Base-by-base conservation (phyloP, 2,797 vertebrate genomes). In the Holocentrus rufus region DNA sequence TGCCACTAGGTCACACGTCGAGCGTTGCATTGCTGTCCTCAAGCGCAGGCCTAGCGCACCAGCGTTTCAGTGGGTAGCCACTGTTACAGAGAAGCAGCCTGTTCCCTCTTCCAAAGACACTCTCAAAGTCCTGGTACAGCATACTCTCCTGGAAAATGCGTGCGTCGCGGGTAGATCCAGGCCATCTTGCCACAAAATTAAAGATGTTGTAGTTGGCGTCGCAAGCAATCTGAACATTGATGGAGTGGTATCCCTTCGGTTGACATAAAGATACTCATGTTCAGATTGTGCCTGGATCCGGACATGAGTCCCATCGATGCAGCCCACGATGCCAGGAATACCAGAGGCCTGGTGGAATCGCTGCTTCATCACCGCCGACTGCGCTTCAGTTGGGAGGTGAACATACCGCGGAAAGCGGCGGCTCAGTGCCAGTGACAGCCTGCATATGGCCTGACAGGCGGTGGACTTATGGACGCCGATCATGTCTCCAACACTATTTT, bases 191-290 rank as follows among this genome's bases (percentile, higher is more conserved):
- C 49, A 52, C 49, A 10, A 52, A 52, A 22, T 52, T 22, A 22
- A 52, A 52, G 49, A 52, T 52, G 5, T 52, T 52, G 10, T 52
- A 52, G 10, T 22, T 52, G 49, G 49, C 49, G 9, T 52, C 49
- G 20, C 49, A 52, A 52, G 49, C 49, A 22, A 52, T 52, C 17
- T 52, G 49, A n/a, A 52, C 49, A 14, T 52, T 52, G 49, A 52
- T 52, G 3, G 49, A 52, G 20, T 52, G 17, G 20, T n/a, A 52
- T 22, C 49, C 49, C 20, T 52, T 52, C 49, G 6, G 49, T 8
- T 52, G 49, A 52, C 49, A 52, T n/a, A n/a, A n/a, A n/a, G n/a
- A n/a, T n/a, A n/a, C n/a, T n/a, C n/a, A n/a, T n/a, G n/a, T n/a
- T n/a, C n/a, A n/a, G n/a, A n/a, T n/a, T n/a, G n/a, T n/a, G n/a